Evolutionary conservation across 2,888 invertebrate genomes (phyloP).

Genomic region (Pyrochroa serraticornis): DNA sequence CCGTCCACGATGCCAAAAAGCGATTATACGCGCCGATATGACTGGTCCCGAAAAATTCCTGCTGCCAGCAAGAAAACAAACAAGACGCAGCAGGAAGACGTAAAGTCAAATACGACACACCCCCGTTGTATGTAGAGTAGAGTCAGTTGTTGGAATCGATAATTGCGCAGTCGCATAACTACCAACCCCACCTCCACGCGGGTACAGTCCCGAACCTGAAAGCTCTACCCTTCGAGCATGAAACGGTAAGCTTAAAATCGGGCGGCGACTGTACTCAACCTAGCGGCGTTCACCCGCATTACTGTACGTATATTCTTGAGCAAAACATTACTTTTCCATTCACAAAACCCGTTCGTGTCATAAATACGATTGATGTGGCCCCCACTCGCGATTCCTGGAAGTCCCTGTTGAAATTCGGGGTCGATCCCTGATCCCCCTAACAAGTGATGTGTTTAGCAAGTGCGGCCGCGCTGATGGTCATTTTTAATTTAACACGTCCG

Average conservation of each 20-base stretch:
- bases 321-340: slow-evolving; percentile 46
- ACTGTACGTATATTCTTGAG: slow-evolving; percentile 42
- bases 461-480: no score
- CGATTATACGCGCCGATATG: no score
- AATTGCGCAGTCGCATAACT: slow-evolving; percentile 43
- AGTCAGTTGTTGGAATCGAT: slow-evolving; percentile 51
- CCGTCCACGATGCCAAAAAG: no score
- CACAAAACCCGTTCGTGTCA: slow-evolving; percentile 30
- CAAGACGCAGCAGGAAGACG: slow-evolving; percentile 29
- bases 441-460: no score
- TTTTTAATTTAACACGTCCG: no score
- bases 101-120: slow-evolving; percentile 44
- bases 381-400: slow-evolving; percentile 15
- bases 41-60: slow-evolving; percentile 15
- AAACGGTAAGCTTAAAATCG: slow-evolving; percentile 41
- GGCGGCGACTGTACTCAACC: slow-evolving; percentile 50
- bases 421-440: no score
- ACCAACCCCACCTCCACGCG: slow-evolving; percentile 39
- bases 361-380: slow-evolving; percentile 17
- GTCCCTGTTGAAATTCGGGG: slow-evolving; percentile 2
- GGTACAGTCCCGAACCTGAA: slow-evolving; percentile 31
- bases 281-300: slow-evolving; percentile 51
- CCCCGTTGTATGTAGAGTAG: slow-evolving; percentile 26
- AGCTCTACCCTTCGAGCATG: slow-evolving; percentile 20
- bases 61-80: slow-evolving; percentile 20